These are phyloP conservation scores for Hippocampus mohnikei DNA, from an alignment of 2,113 vertebrate genomes.

Conservation along the genomic window DNA sequence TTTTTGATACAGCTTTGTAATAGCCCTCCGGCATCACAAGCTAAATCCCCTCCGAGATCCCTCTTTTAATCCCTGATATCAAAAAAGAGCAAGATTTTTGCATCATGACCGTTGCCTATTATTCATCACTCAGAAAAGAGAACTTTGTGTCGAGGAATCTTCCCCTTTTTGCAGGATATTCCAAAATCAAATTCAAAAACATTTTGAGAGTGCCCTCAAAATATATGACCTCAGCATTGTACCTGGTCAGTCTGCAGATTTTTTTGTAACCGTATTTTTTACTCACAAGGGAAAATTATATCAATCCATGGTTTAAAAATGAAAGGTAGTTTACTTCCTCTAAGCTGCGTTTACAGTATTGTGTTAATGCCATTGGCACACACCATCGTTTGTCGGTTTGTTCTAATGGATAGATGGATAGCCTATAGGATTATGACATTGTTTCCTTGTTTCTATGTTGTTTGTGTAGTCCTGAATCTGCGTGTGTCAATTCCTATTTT, in stretches of 20 bases:
- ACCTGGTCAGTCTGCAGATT: background rate
- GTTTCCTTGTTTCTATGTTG: background rate
- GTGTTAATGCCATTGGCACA: conserved; percentile 23
- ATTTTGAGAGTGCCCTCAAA: background rate
- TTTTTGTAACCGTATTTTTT: conserved; percentile 6
- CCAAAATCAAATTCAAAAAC: conserved; percentile 1
- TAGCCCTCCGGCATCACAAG: conserved; percentile 54
- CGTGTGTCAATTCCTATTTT: background rate
- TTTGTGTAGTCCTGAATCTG: conserved; percentile 1
- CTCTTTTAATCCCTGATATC: conserved; percentile 72
- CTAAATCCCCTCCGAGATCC: conserved; percentile 67
- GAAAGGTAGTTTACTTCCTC: conserved; percentile 20
- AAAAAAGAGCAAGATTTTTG: conserved; percentile 72
- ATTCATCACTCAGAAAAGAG: conserved; percentile 44
- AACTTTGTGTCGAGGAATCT: conserved; percentile 30
- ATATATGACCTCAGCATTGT: background rate
- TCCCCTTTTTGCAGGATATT: conserved; percentile 10
- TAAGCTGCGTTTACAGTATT: conserved; percentile 31
- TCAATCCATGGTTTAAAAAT: conserved; percentile 18
- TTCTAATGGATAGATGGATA: conserved; percentile 22
- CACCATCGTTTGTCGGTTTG: conserved; percentile 13
- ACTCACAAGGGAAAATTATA: conserved; percentile 17
- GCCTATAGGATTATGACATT: conserved; percentile 30
- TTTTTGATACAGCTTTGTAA: conserved; percentile 62
- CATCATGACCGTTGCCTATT: conserved; percentile 61